phyloP scores from a whole-genome alignment of 64 coral and sea anemone genomes.

The Montipora capricornis region DNA sequence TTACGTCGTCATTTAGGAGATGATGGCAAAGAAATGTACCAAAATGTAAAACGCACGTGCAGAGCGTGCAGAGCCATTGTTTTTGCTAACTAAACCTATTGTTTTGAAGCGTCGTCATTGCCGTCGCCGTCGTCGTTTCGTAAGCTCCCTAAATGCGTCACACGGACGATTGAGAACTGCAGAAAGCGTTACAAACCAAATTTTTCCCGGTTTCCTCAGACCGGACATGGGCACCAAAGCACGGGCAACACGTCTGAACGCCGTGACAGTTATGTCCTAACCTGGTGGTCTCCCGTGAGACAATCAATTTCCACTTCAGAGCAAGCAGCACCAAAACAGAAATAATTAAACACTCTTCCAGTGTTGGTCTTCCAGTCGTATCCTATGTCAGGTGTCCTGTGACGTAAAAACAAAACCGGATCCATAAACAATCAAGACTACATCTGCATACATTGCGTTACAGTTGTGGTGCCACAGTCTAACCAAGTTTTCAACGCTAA shows the following conservation, averaged over 20 bases:
- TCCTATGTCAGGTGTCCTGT: slow-evolving; percentile 59
- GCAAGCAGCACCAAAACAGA: slow-evolving; percentile 63
- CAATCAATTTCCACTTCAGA: slow-evolving; percentile 78
- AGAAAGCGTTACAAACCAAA: too few species aligned
- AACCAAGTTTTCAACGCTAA: background rate
- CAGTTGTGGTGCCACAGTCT: background rate
- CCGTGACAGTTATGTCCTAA: background rate
- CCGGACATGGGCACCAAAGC: too few species aligned
- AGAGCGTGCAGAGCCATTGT: too few species aligned
- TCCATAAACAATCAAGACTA: background rate
- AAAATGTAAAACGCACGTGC: too few species aligned
- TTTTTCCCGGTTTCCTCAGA: too few species aligned
- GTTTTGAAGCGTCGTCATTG: too few species aligned
- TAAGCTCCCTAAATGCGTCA: too few species aligned
- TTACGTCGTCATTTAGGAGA: too few species aligned
- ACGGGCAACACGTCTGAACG: background rate
- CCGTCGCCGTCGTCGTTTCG: too few species aligned
- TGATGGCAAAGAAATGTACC: too few species aligned
- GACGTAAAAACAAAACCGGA: background rate
- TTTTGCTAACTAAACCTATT: too few species aligned
- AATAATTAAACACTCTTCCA: slow-evolving; percentile 62
- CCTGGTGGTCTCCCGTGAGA: slow-evolving; percentile 77
- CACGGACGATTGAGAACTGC: too few species aligned
- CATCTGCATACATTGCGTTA: background rate
- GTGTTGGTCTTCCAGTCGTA: slow-evolving; percentile 63